A percentile compares a stretch with the other conserved stretches of the same genome.
Conservation (phyloP, 2,888 invertebrate species). For the Ormyrus thymus region DNA sequence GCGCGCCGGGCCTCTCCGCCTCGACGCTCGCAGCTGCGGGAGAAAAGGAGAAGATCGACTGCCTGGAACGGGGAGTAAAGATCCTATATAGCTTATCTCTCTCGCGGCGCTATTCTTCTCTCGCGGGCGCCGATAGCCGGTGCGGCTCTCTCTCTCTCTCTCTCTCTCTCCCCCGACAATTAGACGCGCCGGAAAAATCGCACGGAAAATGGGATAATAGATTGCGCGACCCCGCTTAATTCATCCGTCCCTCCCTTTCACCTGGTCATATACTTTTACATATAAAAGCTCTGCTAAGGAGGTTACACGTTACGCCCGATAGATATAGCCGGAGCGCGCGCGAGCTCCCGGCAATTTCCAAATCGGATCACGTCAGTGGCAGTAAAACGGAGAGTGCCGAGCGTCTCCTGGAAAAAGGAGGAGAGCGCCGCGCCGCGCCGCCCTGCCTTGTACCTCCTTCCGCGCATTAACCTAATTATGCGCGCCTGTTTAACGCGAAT, state of each 20-base stretch:
- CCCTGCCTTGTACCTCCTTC: conserved; percentile 7
- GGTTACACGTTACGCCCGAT: background rate
- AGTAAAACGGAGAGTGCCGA: conserved; percentile 56
- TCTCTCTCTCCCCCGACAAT: conserved; percentile 21
- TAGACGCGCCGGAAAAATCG: conserved; percentile 40
- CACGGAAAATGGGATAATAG: conserved; percentile 51
- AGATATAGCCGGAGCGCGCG: background rate
- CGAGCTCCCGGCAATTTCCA: conserved; percentile 55
- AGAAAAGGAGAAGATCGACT: background rate
- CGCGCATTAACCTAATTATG: conserved; percentile 38
- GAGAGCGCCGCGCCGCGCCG: background rate
- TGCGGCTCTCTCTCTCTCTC: no score
- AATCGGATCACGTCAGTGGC: conserved; percentile 60
- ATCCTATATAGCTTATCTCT: conserved; percentile 23
- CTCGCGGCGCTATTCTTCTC: conserved; percentile 31
- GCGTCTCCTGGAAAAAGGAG: conserved; percentile 6
- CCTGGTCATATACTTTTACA: background rate
- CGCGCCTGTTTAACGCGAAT: conserved; percentile 39
- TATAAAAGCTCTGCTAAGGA: background rate
- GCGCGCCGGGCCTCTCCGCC: no score
- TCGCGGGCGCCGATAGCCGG: background rate
- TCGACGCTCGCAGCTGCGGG: background rate
- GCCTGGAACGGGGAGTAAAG: no score
- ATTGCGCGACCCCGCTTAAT: conserved; percentile 10
- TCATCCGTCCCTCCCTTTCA: background rate